Evolutionary conservation across 92 coral and sea anemone species (phyloP).

Genomic region (Paragorgia papillata): DNA sequence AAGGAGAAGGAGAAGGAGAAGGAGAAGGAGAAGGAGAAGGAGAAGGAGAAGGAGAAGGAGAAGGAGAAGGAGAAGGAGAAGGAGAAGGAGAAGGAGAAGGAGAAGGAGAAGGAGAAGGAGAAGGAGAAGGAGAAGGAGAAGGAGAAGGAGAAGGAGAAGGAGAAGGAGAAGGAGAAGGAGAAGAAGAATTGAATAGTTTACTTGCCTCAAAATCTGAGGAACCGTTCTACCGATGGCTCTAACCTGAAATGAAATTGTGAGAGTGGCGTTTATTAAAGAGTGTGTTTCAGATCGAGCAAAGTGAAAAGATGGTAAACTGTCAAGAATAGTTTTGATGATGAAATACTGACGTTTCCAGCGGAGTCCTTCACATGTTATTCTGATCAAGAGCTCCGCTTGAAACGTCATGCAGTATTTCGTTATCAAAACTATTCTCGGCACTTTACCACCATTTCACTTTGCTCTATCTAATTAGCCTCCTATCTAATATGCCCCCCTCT

Average conservation of each 20-base stretch:
- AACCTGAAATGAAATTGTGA: constrained; percentile 41
- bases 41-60: constrained; percentile 34
- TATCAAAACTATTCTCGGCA: too few species aligned
- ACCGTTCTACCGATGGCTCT: constrained; percentile 87
- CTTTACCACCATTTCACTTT: too few species aligned
- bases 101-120: constrained; percentile 53
- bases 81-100: constrained; percentile 85
- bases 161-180: constrained; percentile 60
- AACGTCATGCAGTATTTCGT: too few species aligned
- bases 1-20: constrained; percentile 88
- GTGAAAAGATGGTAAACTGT: too few species aligned
- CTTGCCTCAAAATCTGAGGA: constrained; percentile 86
- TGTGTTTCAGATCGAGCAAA: too few species aligned
- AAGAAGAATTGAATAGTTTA: background rate
- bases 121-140: constrained; percentile 88
- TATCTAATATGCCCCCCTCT: too few species aligned
- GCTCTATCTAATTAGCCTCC: too few species aligned
- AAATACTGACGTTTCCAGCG: too few species aligned
- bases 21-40: constrained; percentile 84
- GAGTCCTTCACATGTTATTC: too few species aligned
- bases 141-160: constrained; percentile 84
- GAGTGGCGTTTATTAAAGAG: background rate
- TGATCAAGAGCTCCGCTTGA: too few species aligned
- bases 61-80: constrained; percentile 84
- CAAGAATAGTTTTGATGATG: too few species aligned